Evolutionary conservation across 1,140 invertebrate genomes (phyloP), one percentile per base, ranked within the genome.

Genomic region (Campodea augens): DNA sequence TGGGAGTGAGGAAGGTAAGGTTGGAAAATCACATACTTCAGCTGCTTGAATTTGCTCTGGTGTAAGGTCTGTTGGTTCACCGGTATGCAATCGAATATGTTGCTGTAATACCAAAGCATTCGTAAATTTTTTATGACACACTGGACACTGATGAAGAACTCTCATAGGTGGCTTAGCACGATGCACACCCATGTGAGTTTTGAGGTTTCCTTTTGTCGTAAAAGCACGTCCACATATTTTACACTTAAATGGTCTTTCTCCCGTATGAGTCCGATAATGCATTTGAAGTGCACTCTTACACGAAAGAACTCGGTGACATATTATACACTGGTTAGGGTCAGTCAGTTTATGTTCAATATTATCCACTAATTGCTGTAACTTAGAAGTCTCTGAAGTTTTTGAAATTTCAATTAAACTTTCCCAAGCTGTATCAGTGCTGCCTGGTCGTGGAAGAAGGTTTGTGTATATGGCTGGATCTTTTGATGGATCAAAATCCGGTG

Each of bases 141-240:
- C 90, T 1, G 92, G 92, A 63, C 93, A 98, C 62, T 96, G 91
- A 59, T 96, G 91, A 48, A 93, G 72, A 54, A 92, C 82, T 43
- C 90, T 65, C 58, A 91, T 74, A 1, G 89, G 89, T 47, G 87
- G 87, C 55, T 91, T 92, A 32, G 88, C 65, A 74, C 92, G 72
- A 67, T 98, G 93, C 12, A 98, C 92, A 36, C 92, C 90, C 92
- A 98, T 98, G 65, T 98, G 95, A 1, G 93, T 98, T 64, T 98
- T 98, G 39, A 98, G 69, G 64, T 98, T 98, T 20, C 95, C 93
- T 66, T 97, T 97, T 5, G 92, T 98, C 12, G 91, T 97, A 63
- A 98, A 98, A 24, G 89, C 82, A 25, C 89, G 71, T n/a, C 88
- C 84, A 63, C 93, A 98, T 44, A 97, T 86, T 64, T 91, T 90